phyloP scores from a whole-genome alignment of 2,888 invertebrate genomes.

The Agonopterix arenella region DNA sequence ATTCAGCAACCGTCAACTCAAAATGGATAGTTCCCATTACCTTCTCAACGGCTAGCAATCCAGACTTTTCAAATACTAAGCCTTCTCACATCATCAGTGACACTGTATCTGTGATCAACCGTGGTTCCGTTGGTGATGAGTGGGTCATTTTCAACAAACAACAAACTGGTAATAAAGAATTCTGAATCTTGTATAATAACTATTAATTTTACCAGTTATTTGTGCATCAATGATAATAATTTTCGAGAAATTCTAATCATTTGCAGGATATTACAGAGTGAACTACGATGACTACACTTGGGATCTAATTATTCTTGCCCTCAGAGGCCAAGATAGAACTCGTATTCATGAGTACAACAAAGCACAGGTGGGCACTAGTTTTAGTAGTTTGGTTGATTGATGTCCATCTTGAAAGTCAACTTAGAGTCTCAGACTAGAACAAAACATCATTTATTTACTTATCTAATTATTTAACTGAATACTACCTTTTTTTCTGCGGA shows the following conservation, averaged over 20 bases:
- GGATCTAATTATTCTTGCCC: slow-evolving; percentile 60
- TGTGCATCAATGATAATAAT: neutral
- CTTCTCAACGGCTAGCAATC: slow-evolving; percentile 54
- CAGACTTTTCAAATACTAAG: slow-evolving; percentile 55
- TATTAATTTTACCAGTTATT: neutral
- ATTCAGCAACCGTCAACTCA: slow-evolving; percentile 27
- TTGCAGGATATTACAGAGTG: slow-evolving; percentile 80
- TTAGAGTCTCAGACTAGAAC: no score
- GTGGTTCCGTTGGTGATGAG: slow-evolving; percentile 45
- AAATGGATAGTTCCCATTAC: slow-evolving; percentile 64
- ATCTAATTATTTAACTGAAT: no score
- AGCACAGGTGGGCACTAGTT: slow-evolving; percentile 76
- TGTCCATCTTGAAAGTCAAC: no score
- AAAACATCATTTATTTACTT: no score
- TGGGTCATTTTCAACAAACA: slow-evolving; percentile 80
- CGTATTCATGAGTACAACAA: slow-evolving; percentile 81
- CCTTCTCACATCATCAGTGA: slow-evolving; percentile 52
- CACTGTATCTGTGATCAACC: slow-evolving; percentile 38
- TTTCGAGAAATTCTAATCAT: neutral
- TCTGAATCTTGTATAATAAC: neutral
- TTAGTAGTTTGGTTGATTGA: no score
- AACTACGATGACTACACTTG: slow-evolving; percentile 80
- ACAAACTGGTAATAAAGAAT: slow-evolving; percentile 64
- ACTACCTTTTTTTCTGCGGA: no score
- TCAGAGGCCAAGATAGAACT: slow-evolving; percentile 40